Evolutionary conservation across 2,113 vertebrate species (phyloP).

Genomic region (Laticauda laticaudata): DNA sequence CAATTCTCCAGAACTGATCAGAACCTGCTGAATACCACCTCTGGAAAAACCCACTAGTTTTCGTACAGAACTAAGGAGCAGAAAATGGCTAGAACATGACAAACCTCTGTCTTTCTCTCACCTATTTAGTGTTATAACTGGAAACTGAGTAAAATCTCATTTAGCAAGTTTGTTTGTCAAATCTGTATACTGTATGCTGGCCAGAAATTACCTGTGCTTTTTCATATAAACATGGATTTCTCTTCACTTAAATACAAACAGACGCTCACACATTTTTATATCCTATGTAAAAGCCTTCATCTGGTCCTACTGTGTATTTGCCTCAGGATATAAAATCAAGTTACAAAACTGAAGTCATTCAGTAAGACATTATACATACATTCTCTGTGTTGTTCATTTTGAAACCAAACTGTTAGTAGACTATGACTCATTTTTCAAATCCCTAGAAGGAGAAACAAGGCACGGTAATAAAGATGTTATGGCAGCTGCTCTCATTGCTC

Average conservation of each 20-base stretch:
- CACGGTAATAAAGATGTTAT: not conserved
- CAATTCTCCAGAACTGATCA: no score
- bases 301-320: conserved; percentile 22
- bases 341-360: conserved; percentile 15
- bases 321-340: not conserved
- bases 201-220: not conserved
- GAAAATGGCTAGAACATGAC: not conserved
- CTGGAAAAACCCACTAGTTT: no score
- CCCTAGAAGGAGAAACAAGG: not conserved
- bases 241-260: conserved; percentile 7
- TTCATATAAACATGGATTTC: not conserved
- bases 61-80: not conserved
- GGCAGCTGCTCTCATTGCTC: not conserved
- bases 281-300: conserved; percentile 33
- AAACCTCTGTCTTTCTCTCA: not conserved
- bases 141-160: not conserved
- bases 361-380: not conserved
- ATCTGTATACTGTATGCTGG: fast-evolving
- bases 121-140: not conserved
- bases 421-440: not conserved
- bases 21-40: no score
- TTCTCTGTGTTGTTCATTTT: not conserved
- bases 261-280: conserved; percentile 8
- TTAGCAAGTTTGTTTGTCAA: not conserved
- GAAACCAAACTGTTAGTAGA: conserved; percentile 26